Evolutionary conservation across 2,797 vertebrate species (phyloP), one percentile per base, ranked within the genome.

Genomic region (Anguilla marmorata): DNA sequence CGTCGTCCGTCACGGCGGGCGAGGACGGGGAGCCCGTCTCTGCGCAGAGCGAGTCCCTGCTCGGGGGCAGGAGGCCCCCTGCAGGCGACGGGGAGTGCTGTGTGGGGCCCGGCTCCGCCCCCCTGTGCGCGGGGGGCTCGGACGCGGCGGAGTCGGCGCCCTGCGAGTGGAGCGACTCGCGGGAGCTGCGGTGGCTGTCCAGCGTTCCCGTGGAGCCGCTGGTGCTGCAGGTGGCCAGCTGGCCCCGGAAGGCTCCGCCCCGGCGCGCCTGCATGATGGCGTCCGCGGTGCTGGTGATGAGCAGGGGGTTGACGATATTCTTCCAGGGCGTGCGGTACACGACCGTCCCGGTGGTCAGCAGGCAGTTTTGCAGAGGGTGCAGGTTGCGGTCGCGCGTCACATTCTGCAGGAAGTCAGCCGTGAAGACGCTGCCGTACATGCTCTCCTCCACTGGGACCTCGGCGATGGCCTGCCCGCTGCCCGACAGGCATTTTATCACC

Each of bases 401-500:
- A 96, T 95, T 95, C 94, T 97, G 96, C 91, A 97, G 91, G 90
- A 97, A 97, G 88, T 96, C 95, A 92, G 94, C 90, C 0, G 97
- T 96, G 93, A 98, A 97, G 93, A 97, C 87, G 60, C 92, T 95
- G 91, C 95, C 92, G 76, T 96, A 97, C 96, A 97, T 96, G 93
- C 95, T 94, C 94, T 97, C 96, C 54, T 95, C 92, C 85, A 97
- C 91, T 52, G 95, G 90, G 92, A 97, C 92, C 90, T 97, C 97
- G 84, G 96, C 94, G 0, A 97, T 93, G 66, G 95, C 96, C 87
- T 95, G 94, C 72, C 97, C 96, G 33, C 95, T 96, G 91, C 90
- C 91, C 4, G 96, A 96, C 92, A 97, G 94, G 90, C 96, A 97
- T 96, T 97, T 97, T 95, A 97, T 94, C 52, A 97, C 96, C 27